Evolutionary conservation across 2,888 invertebrate species (phyloP).

Genomic region (Lepidocyrtoides sp.): DNA sequence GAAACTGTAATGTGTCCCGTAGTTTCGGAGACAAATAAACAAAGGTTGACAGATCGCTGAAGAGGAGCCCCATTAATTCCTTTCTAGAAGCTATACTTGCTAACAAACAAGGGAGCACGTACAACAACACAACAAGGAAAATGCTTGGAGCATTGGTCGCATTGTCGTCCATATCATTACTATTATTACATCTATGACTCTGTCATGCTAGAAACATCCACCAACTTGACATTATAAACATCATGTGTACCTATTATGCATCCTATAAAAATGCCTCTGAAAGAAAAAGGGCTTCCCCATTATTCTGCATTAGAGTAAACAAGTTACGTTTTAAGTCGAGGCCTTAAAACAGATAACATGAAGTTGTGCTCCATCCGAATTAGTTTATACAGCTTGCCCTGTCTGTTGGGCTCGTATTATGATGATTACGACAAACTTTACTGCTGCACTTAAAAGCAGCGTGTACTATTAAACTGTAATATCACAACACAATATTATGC

Average conservation of each 20-base stretch:
- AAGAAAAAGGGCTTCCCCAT: not conserved
- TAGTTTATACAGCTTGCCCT: slow-evolving; percentile 22
- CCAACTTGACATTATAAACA: not conserved
- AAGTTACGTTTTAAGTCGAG: slow-evolving; percentile 4
- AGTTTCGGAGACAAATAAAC: slow-evolving; percentile 74
- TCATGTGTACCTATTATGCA: slow-evolving; percentile 18
- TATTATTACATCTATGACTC: too few species aligned
- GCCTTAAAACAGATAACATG: not conserved
- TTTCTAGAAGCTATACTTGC: slow-evolving; percentile 74
- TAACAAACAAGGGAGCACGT: not conserved
- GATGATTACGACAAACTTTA: slow-evolving; percentile 57
- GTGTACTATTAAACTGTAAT: slow-evolving; percentile 36
- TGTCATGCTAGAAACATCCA: slow-evolving; percentile 1
- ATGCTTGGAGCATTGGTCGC: slow-evolving; percentile 45
- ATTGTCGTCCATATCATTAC: slow-evolving; percentile 41
- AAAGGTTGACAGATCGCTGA: slow-evolving; percentile 74
- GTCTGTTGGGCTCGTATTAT: slow-evolving; percentile 30
- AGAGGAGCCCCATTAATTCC: slow-evolving; percentile 76
- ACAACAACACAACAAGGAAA: not conserved
- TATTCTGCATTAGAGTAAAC: slow-evolving; percentile 6
- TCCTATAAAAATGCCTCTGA: slow-evolving; percentile 8
- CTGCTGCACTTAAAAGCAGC: slow-evolving; percentile 42
- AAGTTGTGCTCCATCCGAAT: slow-evolving; percentile 17
- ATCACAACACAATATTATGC: slow-evolving; percentile 27
- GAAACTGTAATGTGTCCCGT: slow-evolving; percentile 55